Evolutionary conservation across 2,888 invertebrate genomes (phyloP).

Genomic region (Anodontia alba): DNA sequence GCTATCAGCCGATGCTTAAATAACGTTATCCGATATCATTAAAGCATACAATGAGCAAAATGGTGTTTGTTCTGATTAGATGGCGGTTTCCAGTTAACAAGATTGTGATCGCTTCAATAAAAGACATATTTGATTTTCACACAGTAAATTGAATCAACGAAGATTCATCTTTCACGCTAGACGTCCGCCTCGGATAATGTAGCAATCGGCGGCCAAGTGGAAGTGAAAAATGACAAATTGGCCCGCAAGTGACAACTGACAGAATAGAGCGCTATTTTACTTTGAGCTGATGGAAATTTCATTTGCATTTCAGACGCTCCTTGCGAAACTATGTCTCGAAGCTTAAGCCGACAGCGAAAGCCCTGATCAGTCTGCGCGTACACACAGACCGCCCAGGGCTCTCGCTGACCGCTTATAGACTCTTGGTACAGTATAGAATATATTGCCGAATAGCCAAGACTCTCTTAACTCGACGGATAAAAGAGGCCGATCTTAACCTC

Average conservation of each 20-base stretch:
- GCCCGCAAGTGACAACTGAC: constrained; percentile 17
- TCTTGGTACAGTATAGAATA: too few relatives aligned
- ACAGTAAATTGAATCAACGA: constrained; percentile 61
- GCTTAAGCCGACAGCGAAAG: too few relatives aligned
- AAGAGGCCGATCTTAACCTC: too few relatives aligned
- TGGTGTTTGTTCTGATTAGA: constrained; percentile 67
- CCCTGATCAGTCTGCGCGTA: too few relatives aligned
- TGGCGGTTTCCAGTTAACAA: constrained; percentile 57
- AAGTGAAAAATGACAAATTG: constrained; percentile 33
- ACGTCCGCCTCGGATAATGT: constrained; percentile 17
- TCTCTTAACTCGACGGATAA: too few relatives aligned
- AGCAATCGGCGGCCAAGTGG: constrained; percentile 14
- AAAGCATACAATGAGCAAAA: constrained; percentile 65
- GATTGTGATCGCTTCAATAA: constrained; percentile 64
- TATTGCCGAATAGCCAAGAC: too few relatives aligned
- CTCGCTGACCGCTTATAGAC: too few relatives aligned
- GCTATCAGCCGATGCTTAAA: constrained; percentile 71
- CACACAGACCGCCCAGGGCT: too few relatives aligned
- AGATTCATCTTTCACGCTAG: constrained; percentile 66
- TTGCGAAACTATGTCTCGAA: too few relatives aligned
- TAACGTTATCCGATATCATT: constrained; percentile 75
- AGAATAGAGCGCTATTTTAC: constrained; percentile 15
- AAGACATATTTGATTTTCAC: constrained; percentile 69
- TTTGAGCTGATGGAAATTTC: constrained; percentile 11
- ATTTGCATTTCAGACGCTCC: constrained; percentile 1